These are phyloP conservation scores for Caenorhabditis sp. DNA, from an alignment of 2,888 invertebrate genomes.

Conservation along the genomic window DNA sequence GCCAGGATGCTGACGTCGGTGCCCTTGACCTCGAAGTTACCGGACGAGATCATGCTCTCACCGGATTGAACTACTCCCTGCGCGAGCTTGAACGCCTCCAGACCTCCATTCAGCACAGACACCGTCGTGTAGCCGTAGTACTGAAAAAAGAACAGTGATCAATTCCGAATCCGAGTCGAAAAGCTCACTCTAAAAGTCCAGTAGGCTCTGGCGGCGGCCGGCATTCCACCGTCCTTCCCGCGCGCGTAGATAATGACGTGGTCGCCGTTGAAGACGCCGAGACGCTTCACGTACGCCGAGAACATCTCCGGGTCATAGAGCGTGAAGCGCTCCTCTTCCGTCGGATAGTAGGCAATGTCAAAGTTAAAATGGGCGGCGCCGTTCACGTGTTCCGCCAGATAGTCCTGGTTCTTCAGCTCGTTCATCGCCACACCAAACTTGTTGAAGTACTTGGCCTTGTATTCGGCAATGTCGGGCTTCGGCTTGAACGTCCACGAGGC, in stretches of 20 bases:
- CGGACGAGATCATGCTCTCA: slow-evolving; percentile 47
- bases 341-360: slow-evolving; percentile 71
- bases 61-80: slow-evolving; percentile 54
- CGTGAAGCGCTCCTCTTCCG: slow-evolving; percentile 64
- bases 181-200: slow-evolving; percentile 64
- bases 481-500: slow-evolving; percentile 55
- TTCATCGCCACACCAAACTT: slow-evolving; percentile 66
- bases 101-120: slow-evolving; percentile 66
- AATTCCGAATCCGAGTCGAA: background rate
- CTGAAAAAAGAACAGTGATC: slow-evolving; percentile 17
- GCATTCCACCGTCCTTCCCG: slow-evolving; percentile 70
- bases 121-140: slow-evolving; percentile 67
- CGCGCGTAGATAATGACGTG: slow-evolving; percentile 68
- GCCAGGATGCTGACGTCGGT: slow-evolving; percentile 36
- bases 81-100: slow-evolving; percentile 63
- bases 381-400: slow-evolving; percentile 65
- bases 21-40: slow-evolving; percentile 49
- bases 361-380: slow-evolving; percentile 70
- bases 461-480: slow-evolving; percentile 57
- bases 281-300: slow-evolving; percentile 66
- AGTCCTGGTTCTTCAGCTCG: slow-evolving; percentile 56
- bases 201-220: slow-evolving; percentile 66
- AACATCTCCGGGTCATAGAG: slow-evolving; percentile 69
- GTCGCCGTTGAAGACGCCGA: slow-evolving; percentile 69
- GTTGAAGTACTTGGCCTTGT: slow-evolving; percentile 65